A percentile compares a stretch with the other conserved stretches of the same genome.
Conservation (phyloP, 2,113 vertebrate genomes). For the Labrus mixtus region DNA sequence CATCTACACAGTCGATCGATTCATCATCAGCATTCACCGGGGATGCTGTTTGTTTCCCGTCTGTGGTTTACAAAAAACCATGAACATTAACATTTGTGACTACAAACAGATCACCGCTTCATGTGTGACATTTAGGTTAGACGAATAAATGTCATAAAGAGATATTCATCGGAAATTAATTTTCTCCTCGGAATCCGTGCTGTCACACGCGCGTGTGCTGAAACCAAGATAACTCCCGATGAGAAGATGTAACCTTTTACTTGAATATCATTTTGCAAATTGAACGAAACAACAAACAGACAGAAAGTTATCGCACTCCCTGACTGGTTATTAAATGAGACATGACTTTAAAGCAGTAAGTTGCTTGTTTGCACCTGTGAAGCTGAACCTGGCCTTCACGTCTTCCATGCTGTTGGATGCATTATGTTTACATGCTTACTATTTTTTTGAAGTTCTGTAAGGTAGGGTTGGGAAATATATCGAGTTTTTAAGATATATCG, state of each 20-base stretch:
- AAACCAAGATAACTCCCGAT: slow-evolving; percentile 68
- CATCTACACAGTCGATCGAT: background rate
- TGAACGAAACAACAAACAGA: slow-evolving; percentile 36
- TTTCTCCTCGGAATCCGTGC: slow-evolving; percentile 66
- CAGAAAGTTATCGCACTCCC: slow-evolving; percentile 8
- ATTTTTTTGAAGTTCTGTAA: slow-evolving; percentile 2
- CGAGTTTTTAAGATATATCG: no score
- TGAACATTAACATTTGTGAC: slow-evolving; percentile 46
- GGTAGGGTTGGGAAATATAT: no score
- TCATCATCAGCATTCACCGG: slow-evolving; percentile 24
- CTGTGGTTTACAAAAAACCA: slow-evolving; percentile 12
- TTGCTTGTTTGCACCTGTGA: slow-evolving; percentile 10
- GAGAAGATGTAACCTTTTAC: slow-evolving; percentile 73
- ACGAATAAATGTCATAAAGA: slow-evolving; percentile 71
- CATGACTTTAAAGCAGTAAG: slow-evolving; percentile 2
- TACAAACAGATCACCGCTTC: slow-evolving; percentile 43
- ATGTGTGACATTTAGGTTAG: slow-evolving; percentile 54
- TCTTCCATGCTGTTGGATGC: background rate
- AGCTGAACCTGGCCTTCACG: background rate
- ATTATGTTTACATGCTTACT: background rate
- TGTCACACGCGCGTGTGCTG: slow-evolving; percentile 45
- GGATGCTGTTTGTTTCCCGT: slow-evolving; percentile 25
- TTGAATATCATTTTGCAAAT: slow-evolving; percentile 56
- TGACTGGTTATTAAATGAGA: slow-evolving; percentile 27
- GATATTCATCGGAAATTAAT: slow-evolving; percentile 78